Percentiles rank a stretch among this genome's conserved stretches.
Evolutionary conservation across 2,797 vertebrate genomes (phyloP).

Genomic region (Anisognathus igniventris): DNA sequence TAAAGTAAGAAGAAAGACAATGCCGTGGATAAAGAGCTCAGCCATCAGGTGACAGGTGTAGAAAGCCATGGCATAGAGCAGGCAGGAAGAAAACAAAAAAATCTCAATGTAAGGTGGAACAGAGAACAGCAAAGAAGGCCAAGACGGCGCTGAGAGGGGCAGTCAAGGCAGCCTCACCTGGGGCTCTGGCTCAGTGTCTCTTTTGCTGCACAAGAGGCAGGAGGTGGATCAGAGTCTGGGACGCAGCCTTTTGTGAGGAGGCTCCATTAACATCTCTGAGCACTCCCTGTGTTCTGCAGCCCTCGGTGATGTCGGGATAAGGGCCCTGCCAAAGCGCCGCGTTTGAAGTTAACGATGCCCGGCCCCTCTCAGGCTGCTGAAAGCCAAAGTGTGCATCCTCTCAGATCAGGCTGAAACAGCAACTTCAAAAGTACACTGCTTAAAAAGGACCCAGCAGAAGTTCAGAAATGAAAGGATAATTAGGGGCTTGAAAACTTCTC

Average conservation of each 20-base stretch:
- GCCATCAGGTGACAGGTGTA: neutral
- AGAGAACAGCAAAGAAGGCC: neutral
- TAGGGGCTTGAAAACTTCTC: neutral
- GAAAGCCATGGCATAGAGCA: neutral
- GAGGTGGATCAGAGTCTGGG: neutral
- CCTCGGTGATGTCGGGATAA: neutral
- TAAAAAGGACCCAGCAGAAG: neutral
- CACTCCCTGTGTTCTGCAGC: neutral
- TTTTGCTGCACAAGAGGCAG: neutral
- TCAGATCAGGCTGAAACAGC: neutral
- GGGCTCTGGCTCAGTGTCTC: neutral
- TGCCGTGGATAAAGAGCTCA: neutral
- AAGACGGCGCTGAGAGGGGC: neutral
- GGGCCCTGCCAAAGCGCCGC: rapidly evolving
- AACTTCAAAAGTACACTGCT: neutral
- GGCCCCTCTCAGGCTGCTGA: neutral
- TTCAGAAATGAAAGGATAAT: slow-evolving; percentile 6
- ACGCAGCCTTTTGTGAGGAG: neutral
- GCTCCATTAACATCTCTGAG: neutral
- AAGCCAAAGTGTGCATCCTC: neutral
- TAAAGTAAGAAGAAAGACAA: neutral
- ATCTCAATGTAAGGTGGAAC: neutral
- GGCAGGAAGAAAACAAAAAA: neutral
- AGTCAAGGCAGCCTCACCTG: neutral
- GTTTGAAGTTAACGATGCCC: neutral